phyloP scores from a whole-genome alignment of 2,888 invertebrate genomes.

The Altica lythri region DNA sequence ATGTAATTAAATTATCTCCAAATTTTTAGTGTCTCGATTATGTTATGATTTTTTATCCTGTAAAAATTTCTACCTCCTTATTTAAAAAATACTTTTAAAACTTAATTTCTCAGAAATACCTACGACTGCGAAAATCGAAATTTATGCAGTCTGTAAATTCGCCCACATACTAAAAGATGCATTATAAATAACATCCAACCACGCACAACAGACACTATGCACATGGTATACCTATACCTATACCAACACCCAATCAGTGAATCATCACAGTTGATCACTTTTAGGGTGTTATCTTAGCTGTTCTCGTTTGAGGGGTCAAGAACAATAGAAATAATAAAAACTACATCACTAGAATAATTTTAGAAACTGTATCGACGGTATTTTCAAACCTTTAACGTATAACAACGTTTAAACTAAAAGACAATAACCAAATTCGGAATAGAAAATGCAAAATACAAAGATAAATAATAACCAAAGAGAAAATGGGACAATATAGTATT shows the following conservation, averaged over 20 bases:
- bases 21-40: no score
- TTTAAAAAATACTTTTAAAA: background rate
- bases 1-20: no score
- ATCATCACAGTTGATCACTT: constrained; percentile 32
- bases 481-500: no score
- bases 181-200: constrained; percentile 23
- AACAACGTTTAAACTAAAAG: no score
- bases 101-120: background rate
- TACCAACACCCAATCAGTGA: constrained; percentile 32
- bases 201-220: constrained; percentile 9
- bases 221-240: constrained; percentile 14
- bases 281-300: constrained; percentile 36
- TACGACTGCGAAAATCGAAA: background rate
- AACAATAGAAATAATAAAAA: constrained; percentile 8
- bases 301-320: constrained; percentile 20
- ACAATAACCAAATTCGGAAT: no score
- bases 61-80: no score
- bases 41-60: no score
- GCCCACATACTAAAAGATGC: constrained; percentile 35
- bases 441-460: no score
- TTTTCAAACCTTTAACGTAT: no score
- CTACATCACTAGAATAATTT: no score
- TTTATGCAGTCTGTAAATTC: constrained; percentile 36
- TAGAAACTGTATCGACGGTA: no score
- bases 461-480: no score